Base-by-base conservation (phyloP, 2,113 vertebrate genomes). In the Ginglymostoma cirratum region DNA sequence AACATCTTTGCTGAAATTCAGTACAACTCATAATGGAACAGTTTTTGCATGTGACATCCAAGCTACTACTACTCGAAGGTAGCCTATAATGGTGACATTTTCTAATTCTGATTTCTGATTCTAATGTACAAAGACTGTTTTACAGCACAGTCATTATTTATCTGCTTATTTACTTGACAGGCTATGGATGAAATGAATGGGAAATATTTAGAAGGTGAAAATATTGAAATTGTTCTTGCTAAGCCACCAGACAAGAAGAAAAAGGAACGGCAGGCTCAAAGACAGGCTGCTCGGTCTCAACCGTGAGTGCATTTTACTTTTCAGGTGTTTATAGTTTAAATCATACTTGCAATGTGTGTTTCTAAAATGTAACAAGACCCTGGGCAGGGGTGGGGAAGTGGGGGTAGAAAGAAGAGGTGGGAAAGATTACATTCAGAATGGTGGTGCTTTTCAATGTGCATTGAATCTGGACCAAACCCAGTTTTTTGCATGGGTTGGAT, bases 201-300 rank as follows among this genome's bases (percentile, higher is more conserved):
- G 80, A 99, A 98, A 97, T 98, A 99, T 96, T 98, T 99, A 97
- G 99, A 99, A 97, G 99, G 99, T 96, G 99, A 99, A 97, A 98
- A 98, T 96, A 98, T 99, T 95, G 99, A 99, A 98, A 99, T 99
- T 70, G 99, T 99, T 96, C 99, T 99, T 96, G 99, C 99, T 96
- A 99, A 99, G 96, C 99, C 99, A 95, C 99, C 99, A 19, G 99
- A 99, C 98, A 99, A 99, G 98, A 99, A 99, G 96, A 98, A 99
- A 96, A 99, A 99, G 97, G 99, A 99, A 97, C 99, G 99, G 92
- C 99, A 99, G 97, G 99, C 99, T 95, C 99, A 99, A 97, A 98
- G 99, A 96, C 99, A 99, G 98, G 99, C 99, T 52, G 98, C 98
- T 97, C 99, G 99, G 97, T 98, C 99, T 96, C 98, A 99, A 96